phyloP scores from a whole-genome alignment of 2,888 invertebrate genomes.

The Himalopsyche tibetana region DNA sequence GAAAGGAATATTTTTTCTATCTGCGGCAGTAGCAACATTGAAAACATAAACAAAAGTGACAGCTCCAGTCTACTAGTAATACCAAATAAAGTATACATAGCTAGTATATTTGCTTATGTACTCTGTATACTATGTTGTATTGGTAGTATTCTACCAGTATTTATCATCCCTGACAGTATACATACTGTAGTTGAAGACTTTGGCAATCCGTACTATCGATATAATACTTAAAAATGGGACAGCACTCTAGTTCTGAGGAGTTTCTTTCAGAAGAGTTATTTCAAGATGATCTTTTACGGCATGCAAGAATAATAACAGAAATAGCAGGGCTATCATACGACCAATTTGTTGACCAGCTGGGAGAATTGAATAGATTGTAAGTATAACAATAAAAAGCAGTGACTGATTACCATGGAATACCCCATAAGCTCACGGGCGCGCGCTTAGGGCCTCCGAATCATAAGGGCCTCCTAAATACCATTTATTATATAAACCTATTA shows the following conservation, averaged over 20 bases:
- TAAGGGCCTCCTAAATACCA: too few species aligned
- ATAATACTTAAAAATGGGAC: slow-evolving; percentile 50
- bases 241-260: slow-evolving; percentile 61
- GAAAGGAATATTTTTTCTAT: too few species aligned
- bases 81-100: too few species aligned
- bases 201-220: neutral
- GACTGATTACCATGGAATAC: too few species aligned
- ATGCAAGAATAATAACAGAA: slow-evolving; percentile 72
- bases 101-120: too few species aligned
- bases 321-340: slow-evolving; percentile 76
- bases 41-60: slow-evolving; percentile 6
- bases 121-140: too few species aligned
- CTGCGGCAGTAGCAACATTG: neutral
- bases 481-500: too few species aligned
- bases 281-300: slow-evolving; percentile 68
- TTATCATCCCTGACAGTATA: too few species aligned
- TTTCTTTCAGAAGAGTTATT: slow-evolving; percentile 67
- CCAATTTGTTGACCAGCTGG: slow-evolving; percentile 77
- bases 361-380: slow-evolving; percentile 80
- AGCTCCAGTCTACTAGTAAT: neutral
- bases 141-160: too few species aligned
- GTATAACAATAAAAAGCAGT: slow-evolving; percentile 66
- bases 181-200: too few species aligned
- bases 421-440: too few species aligned
- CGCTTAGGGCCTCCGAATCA: too few species aligned